phyloP scores from a whole-genome alignment of 2,888 invertebrate species.

The Teinopalpus imperialis region DNA sequence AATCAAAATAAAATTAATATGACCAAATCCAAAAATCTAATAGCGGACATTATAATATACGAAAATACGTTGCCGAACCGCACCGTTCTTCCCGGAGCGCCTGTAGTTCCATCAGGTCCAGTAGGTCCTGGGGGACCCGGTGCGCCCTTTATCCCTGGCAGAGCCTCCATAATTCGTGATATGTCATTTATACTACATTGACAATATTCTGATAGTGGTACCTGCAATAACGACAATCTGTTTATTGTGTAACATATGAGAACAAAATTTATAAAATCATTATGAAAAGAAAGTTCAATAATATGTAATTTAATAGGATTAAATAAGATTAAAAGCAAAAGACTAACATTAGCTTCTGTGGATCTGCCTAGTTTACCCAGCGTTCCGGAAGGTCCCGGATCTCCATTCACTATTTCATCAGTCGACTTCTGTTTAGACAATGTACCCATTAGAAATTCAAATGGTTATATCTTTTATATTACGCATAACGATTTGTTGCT shows the following conservation, averaged over 20 bases:
- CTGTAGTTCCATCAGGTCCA: slow-evolving; percentile 90
- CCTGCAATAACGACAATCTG: slow-evolving; percentile 47
- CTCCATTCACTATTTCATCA: slow-evolving; percentile 30
- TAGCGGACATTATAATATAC: too few relatives aligned
- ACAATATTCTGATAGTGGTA: slow-evolving; percentile 82
- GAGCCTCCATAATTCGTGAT: slow-evolving; percentile 82
- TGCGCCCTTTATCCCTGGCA: slow-evolving; percentile 86
- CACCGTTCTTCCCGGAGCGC: slow-evolving; percentile 91
- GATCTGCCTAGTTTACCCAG: slow-evolving; percentile 26
- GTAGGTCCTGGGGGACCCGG: slow-evolving; percentile 84
- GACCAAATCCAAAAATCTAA: too few relatives aligned
- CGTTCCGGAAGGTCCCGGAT: slow-evolving; percentile 35
- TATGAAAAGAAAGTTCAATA: too few relatives aligned
- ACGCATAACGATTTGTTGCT: background rate
- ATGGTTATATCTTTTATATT: slow-evolving; percentile 35
- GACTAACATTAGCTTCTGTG: slow-evolving; percentile 18
- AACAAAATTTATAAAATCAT: too few relatives aligned
- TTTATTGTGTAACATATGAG: too few relatives aligned
- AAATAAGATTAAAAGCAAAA: too few relatives aligned
- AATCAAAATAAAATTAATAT: too few relatives aligned
- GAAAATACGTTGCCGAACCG: too few relatives aligned
- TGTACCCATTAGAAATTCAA: slow-evolving; percentile 39
- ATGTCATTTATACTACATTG: slow-evolving; percentile 87
- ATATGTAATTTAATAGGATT: too few relatives aligned
- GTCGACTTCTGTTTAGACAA: slow-evolving; percentile 40